Evolutionary conservation across 2,113 vertebrate genomes (phyloP).

Genomic region (Synodontis membranacea): DNA sequence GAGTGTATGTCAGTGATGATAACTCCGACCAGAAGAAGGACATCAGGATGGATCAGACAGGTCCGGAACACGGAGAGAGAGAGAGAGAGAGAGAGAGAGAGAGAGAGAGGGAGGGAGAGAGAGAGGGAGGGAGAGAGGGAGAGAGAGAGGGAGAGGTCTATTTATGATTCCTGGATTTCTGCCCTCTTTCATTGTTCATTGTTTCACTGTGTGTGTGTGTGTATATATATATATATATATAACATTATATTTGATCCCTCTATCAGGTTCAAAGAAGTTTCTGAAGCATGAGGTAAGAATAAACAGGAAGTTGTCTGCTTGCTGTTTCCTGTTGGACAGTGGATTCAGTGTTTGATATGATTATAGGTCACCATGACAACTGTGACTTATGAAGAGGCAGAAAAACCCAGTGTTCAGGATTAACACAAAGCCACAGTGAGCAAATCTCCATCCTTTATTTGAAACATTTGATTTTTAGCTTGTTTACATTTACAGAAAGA

Average conservation of each 20-base stretch:
- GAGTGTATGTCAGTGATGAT: too few species aligned
- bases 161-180: too few species aligned
- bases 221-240: too few species aligned
- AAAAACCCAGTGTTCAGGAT: background rate
- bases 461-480: background rate
- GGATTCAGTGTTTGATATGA: background rate
- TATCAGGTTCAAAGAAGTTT: background rate
- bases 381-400: background rate
- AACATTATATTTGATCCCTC: background rate
- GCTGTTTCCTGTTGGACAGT: background rate
- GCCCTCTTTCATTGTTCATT: too few species aligned
- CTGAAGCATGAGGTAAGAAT: background rate
- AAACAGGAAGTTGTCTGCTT: background rate
- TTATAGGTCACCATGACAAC: slow-evolving; percentile 2
- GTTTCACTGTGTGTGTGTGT: too few species aligned
- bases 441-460: background rate
- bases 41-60: too few species aligned
- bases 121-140: too few species aligned
- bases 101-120: too few species aligned
- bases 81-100: too few species aligned
- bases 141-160: too few species aligned
- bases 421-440: background rate
- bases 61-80: too few species aligned
- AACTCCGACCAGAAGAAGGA: too few species aligned
- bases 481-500: background rate